These are phyloP conservation scores for Acanthochromis polyacanthus DNA, from an alignment of 2,113 vertebrate genomes.

Conservation along the genomic window DNA sequence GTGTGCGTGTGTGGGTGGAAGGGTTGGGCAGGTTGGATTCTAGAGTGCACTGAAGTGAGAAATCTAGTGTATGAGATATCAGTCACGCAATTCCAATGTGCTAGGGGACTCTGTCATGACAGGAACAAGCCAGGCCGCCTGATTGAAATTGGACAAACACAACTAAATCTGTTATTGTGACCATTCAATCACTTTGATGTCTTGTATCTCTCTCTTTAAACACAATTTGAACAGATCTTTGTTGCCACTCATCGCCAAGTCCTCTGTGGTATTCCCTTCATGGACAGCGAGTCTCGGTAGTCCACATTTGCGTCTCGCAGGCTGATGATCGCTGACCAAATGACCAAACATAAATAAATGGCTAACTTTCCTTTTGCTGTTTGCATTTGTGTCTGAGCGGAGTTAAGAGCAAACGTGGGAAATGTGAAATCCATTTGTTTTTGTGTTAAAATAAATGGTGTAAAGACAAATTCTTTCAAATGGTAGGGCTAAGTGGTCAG, in stretches of 20 bases:
- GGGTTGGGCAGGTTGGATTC: conserved; percentile 55
- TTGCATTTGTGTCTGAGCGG: background rate
- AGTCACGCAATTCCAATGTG: conserved; percentile 66
- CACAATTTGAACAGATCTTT: conserved; percentile 52
- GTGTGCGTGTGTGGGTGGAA: conserved; percentile 23
- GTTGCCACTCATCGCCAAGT: conserved; percentile 32
- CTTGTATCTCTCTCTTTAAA: conserved; percentile 57
- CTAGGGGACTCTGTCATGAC: conserved; percentile 52
- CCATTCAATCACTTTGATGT: conserved; percentile 44
- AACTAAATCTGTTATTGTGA: conserved; percentile 60
- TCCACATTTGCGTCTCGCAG: conserved; percentile 13
- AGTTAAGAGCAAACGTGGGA: conserved; percentile 17
- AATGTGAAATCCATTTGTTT: conserved; percentile 31
- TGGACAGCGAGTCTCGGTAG: background rate
- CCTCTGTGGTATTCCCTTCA: conserved; percentile 6
- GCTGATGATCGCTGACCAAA: conserved; percentile 3
- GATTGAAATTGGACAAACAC: conserved; percentile 64
- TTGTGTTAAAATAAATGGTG: conserved; percentile 48
- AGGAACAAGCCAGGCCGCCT: conserved; percentile 44
- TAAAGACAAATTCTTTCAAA: conserved; percentile 70
- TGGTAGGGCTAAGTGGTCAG: conserved; percentile 65
- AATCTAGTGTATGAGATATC: conserved; percentile 74
- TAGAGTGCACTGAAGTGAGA: conserved; percentile 72
- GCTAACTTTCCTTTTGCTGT: conserved; percentile 16
- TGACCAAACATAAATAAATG: conserved; percentile 10